These are phyloP conservation scores for Lordiphosa fenestrarum DNA, from an alignment of 2,888 invertebrate species.

Conservation along the genomic window DNA sequence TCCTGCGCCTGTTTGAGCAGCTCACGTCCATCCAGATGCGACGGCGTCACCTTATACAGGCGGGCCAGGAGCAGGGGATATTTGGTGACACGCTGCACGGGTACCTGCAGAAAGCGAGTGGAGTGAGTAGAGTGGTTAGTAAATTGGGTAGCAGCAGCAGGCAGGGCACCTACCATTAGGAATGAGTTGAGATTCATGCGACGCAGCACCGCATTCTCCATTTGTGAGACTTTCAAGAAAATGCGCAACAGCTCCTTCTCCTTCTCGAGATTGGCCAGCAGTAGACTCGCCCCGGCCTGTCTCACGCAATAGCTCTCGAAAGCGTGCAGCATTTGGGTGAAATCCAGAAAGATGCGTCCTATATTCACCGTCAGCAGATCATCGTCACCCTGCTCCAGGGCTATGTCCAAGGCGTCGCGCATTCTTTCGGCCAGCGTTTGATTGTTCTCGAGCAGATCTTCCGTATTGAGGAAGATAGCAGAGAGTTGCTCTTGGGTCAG, in stretches of 20 bases:
- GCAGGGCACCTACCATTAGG: slow-evolving; percentile 89
- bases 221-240: slow-evolving; percentile 96
- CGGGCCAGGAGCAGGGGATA: slow-evolving; percentile 95
- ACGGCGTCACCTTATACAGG: slow-evolving; percentile 93
- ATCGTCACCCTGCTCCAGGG: slow-evolving; percentile 89
- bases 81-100: slow-evolving; percentile 97
- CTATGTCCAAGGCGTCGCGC: slow-evolving; percentile 92
- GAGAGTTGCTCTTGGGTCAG: slow-evolving; percentile 94
- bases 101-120: slow-evolving; percentile 83
- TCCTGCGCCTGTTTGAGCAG: slow-evolving; percentile 93
- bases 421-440: slow-evolving; percentile 92
- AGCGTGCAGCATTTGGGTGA: slow-evolving; percentile 94
- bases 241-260: slow-evolving; percentile 96
- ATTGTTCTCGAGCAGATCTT: slow-evolving; percentile 94
- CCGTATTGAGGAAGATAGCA: slow-evolving; percentile 95
- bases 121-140: no score
- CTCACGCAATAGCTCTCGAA: slow-evolving; percentile 97
- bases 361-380: slow-evolving; percentile 94
- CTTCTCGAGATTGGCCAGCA: slow-evolving; percentile 94
- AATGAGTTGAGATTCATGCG: slow-evolving; percentile 99
- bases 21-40: slow-evolving; percentile 90
- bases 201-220: slow-evolving; percentile 95
- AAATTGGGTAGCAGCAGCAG: no score
- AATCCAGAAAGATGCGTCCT: slow-evolving; percentile 93
- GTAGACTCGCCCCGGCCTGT: slow-evolving; percentile 93